Conservation (phyloP, 2,113 vertebrate species). For the Chloropsis hardwickii region DNA sequence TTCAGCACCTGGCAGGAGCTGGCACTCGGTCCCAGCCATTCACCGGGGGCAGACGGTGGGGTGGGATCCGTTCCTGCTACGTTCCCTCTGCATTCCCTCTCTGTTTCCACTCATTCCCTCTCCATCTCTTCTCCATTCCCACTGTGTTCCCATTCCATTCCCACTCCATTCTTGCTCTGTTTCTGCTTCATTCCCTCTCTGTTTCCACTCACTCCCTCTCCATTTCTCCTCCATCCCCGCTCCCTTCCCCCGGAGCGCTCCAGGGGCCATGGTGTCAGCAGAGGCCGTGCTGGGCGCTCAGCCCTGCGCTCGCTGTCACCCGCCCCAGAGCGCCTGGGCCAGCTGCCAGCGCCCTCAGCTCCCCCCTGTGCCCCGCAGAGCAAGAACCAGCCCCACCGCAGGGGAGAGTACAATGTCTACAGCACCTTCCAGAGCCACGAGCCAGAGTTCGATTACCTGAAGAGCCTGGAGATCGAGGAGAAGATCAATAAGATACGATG, state of each 20-base stretch:
- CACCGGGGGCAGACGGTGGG: fast-evolving
- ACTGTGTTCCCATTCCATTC: neutral
- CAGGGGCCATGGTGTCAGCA: fast-evolving
- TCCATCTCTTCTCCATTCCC: neutral
- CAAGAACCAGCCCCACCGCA: conserved; percentile 91
- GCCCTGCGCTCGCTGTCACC: fast-evolving
- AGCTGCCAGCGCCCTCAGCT: neutral
- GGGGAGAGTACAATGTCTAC: conserved; percentile 98
- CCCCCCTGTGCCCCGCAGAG: conserved; percentile 72
- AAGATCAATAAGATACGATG: conserved; percentile 99
- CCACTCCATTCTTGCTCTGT: fast-evolving
- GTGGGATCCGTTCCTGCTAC: fast-evolving
- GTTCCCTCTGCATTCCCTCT: neutral
- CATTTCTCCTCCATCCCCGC: fast-evolving
- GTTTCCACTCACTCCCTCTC: neutral
- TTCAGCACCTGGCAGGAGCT: neutral
- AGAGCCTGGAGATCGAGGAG: conserved; percentile 96
- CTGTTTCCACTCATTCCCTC: neutral
- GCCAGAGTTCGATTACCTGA: conserved; percentile 98
- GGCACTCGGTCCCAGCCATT: fast-evolving
- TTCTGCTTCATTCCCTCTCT: neutral
- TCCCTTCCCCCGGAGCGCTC: fast-evolving
- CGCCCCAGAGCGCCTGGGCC: neutral
- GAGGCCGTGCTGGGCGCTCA: neutral
- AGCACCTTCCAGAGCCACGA: conserved; percentile 99